Percentiles rank a stretch among this genome's conserved stretches.
phyloP scores from a whole-genome alignment of 1,140 invertebrate genomes.

The Coptotermes formosanus region DNA sequence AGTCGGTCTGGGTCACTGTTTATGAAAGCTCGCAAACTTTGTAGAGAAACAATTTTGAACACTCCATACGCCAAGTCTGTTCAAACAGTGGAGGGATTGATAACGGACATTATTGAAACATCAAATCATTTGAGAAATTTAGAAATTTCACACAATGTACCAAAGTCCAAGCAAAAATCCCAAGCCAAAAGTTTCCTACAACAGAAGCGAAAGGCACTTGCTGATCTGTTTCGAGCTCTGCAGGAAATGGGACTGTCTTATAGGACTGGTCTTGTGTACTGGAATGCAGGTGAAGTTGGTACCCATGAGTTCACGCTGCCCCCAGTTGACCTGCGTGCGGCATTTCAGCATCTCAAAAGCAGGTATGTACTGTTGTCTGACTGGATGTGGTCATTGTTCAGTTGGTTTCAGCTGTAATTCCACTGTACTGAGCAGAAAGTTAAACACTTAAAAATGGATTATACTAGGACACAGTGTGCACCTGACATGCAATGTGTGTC shows the following conservation, averaged over 20 bases:
- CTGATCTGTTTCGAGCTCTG: conserved; percentile 80
- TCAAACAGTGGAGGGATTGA: conserved; percentile 61
- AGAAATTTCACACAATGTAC: conserved; percentile 36
- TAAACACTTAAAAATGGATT: too few species aligned
- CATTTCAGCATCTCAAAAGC: conserved; percentile 41
- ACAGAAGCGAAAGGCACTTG: conserved; percentile 77
- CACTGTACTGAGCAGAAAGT: too few species aligned
- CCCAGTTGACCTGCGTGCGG: conserved; percentile 60
- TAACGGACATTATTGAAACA: conserved; percentile 62
- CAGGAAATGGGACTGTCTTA: conserved; percentile 75
- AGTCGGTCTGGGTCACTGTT: conserved; percentile 42
- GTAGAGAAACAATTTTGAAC: conserved; percentile 58
- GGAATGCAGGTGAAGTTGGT: not conserved
- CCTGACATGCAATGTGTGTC: too few species aligned
- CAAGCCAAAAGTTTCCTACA: conserved; percentile 79
- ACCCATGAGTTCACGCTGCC: conserved; percentile 44
- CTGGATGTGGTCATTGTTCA: too few species aligned
- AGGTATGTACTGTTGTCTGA: not conserved
- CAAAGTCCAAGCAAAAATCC: conserved; percentile 64
- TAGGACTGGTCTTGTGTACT: conserved; percentile 65
- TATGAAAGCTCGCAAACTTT: conserved; percentile 60
- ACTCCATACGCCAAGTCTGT: conserved; percentile 58
- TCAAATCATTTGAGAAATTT: conserved; percentile 54
- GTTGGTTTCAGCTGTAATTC: too few species aligned
- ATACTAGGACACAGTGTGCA: too few species aligned